Base-by-base conservation (phyloP, 2,888 invertebrate species). In the Drosophila affinis region DNA sequence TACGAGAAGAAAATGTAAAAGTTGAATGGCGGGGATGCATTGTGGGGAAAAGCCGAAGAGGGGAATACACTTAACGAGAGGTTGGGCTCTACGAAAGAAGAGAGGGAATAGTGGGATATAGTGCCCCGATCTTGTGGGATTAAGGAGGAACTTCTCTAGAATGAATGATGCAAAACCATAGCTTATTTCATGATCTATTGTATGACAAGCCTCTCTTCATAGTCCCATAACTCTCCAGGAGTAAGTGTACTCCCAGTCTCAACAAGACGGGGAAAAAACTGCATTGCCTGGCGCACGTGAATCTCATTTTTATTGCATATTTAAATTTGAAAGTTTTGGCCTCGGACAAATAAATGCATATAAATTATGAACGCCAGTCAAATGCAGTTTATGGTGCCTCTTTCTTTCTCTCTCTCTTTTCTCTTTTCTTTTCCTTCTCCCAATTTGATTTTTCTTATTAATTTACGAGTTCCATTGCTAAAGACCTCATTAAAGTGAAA, bases 401-500 rank as follows among this genome's bases (percentile, higher is more conserved):
- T 61, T 45, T 44, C 39, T 56, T 56, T n/a, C 72, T 70, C 45
- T 72, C 64, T 39, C 55, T 27, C 5, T 24, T 24, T 5, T 24
- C 5, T 27, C 27, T 27, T 6, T 27, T 21, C 3, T 21, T 2
- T 21, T 21, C 21, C 5, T 24, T 5, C 24, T 24, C 4, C 24
- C 24, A 24, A 39, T 64, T 49, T 54, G 61, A 60, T 63, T 69
- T 71, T 67, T 63, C 71, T 74, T 83, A 79, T 80, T 83, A 81
- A 84, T 86, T 80, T 86, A 76, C 75, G 72, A 72, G 39, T 72
- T 65, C 77, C 67, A 80, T 78, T 65, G 77, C 81, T 68, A 77
- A 84, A 81, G 83, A 81, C 78, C 68, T 72, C 69, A 86, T 83
- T 81, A 83, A 83, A 80, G 84, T 83, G 84, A 84, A 84, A 84